phyloP scores from a whole-genome alignment of 2,113 vertebrate species.

The Eclectus roratus region DNA sequence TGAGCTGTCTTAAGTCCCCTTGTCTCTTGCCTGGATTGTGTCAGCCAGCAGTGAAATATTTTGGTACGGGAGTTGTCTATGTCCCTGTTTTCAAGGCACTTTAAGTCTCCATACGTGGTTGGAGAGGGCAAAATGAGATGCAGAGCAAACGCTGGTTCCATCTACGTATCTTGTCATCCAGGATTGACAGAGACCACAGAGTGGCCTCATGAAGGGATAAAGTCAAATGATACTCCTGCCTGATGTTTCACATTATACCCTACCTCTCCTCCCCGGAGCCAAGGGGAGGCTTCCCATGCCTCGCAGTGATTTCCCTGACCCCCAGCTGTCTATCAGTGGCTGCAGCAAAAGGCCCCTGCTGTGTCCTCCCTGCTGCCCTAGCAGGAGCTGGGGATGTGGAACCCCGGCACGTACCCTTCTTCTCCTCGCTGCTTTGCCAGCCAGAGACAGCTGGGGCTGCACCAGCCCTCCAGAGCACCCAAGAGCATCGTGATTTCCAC shows the following conservation, averaged over 20 bases:
- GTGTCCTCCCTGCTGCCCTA: background rate
- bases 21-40: conserved; percentile 52
- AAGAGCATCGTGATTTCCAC: accelerated
- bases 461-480: accelerated
- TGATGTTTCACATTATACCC: background rate
- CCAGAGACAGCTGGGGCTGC: background rate
- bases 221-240: background rate
- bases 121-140: conserved; percentile 9
- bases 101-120: background rate
- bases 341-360: accelerated
- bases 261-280: background rate
- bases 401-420: accelerated
- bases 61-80: background rate
- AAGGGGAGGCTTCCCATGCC: background rate
- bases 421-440: background rate
- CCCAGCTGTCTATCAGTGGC: background rate
- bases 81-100: background rate
- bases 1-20: conserved; percentile 64
- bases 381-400: accelerated
- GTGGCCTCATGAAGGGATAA: background rate
- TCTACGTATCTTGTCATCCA: background rate
- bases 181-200: conserved; percentile 29
- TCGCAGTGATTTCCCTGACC: background rate
- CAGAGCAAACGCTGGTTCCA: conserved; percentile 31
- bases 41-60: conserved; percentile 58